These are phyloP conservation scores for Corynorhinus townsendii DNA, from an alignment of 2,113 vertebrate genomes.

Conservation along the genomic window DNA sequence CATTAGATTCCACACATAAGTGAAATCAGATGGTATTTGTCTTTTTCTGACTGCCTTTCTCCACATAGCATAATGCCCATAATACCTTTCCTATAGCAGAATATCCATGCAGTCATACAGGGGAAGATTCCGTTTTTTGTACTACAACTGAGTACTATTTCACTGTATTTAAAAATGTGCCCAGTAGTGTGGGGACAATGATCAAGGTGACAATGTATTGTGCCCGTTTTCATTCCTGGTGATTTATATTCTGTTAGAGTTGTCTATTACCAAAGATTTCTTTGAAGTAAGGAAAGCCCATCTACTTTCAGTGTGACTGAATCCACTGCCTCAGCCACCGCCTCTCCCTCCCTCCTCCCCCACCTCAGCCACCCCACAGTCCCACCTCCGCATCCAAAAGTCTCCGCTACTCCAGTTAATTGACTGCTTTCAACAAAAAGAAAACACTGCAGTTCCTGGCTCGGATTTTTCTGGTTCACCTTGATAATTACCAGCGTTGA, in stretches of 20 bases:
- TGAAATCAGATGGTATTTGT: background rate
- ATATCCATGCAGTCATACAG: background rate
- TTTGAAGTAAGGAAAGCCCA: background rate
- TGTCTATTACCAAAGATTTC: background rate
- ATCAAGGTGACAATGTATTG: background rate
- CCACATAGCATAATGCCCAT: background rate
- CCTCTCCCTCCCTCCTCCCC: background rate
- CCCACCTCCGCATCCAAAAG: background rate
- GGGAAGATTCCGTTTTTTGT: background rate
- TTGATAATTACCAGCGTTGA: background rate
- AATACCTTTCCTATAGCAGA: no score
- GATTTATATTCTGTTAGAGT: background rate
- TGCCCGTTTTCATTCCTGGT: background rate
- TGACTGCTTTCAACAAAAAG: background rate
- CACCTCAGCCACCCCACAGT: background rate
- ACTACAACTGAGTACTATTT: background rate
- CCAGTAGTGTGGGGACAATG: background rate
- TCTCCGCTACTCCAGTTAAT: background rate
- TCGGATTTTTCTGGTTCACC: background rate
- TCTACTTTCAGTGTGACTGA: background rate
- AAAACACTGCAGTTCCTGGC: background rate
- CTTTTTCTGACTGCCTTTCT: background rate
- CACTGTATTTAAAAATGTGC: background rate
- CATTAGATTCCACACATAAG: background rate
- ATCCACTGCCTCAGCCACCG: background rate